Evolutionary conservation across 2,113 vertebrate species (phyloP).

Genomic region (Thalassoma bifasciatum): DNA sequence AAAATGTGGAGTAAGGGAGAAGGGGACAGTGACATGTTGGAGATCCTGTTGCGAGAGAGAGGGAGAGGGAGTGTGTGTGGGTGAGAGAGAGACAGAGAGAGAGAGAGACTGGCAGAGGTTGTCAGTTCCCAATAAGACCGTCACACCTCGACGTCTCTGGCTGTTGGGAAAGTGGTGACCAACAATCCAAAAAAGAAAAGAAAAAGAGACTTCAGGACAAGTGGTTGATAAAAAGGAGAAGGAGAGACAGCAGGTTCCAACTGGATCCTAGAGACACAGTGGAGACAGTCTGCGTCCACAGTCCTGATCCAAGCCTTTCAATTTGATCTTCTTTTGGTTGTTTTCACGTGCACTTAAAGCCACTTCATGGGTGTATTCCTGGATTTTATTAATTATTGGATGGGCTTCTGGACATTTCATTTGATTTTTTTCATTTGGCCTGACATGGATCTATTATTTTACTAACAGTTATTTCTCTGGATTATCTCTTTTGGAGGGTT

Average conservation of each 20-base stretch:
- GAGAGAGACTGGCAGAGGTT: not conserved
- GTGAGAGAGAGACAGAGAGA: not conserved
- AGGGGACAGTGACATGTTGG: not conserved
- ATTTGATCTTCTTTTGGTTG: not conserved
- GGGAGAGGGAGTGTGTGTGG: not conserved
- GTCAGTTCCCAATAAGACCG: conserved; percentile 17
- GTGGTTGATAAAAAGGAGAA: conserved; percentile 15
- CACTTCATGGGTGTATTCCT: not conserved
- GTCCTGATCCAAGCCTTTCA: not conserved
- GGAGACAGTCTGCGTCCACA: not conserved
- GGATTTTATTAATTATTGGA: not conserved
- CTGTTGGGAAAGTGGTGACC: conserved; percentile 24
- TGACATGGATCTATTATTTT: conserved; percentile 12
- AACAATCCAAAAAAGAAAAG: too few species aligned
- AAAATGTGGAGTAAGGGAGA: conserved; percentile 1
- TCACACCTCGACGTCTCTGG: conserved; percentile 36
- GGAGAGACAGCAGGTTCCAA: not conserved
- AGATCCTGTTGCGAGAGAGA: conserved; percentile 24
- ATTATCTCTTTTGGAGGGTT: conserved; percentile 14
- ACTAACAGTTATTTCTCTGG: not conserved
- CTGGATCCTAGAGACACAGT: conserved; percentile 3
- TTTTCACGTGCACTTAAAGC: not conserved
- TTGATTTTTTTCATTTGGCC: not conserved
- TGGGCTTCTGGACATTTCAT: not conserved
- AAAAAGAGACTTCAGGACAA: not conserved